Conservation (phyloP, 53 echinoderm and acorn worm species). For the Antedon mediterranea region DNA sequence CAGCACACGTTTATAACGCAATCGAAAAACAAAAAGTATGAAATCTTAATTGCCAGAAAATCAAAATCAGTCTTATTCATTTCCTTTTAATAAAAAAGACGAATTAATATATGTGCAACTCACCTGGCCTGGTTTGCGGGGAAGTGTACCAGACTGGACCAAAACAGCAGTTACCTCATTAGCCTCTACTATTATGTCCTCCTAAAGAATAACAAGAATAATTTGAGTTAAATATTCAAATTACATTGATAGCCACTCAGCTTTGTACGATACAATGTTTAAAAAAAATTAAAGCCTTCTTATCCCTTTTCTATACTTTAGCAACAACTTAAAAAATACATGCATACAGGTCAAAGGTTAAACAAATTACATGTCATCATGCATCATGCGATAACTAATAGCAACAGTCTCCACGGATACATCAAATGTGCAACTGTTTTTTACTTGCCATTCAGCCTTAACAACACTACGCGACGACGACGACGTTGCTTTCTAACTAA, state of each 20-base stretch:
- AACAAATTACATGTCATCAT: background rate
- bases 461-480: too few relatives aligned
- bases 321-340: background rate
- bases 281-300: background rate
- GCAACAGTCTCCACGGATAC: background rate
- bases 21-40: too few relatives aligned
- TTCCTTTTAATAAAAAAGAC: background rate
- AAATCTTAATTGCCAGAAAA: too few relatives aligned
- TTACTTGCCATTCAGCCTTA: background rate
- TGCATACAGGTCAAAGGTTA: background rate
- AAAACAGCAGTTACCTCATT: background rate
- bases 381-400: background rate
- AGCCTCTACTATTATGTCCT: background rate
- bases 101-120: background rate
- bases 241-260: too few relatives aligned
- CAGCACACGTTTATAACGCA: too few relatives aligned
- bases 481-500: too few relatives aligned
- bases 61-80: too few relatives aligned
- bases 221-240: too few relatives aligned
- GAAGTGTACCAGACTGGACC: background rate
- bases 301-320: background rate
- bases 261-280: too few relatives aligned
- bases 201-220: background rate
- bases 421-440: too few relatives aligned
- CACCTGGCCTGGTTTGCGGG: background rate